A percentile compares a stretch with the other conserved stretches of the same genome.
phyloP scores from a whole-genome alignment of 2,888 invertebrate genomes.

The Pandemis heparana region DNA sequence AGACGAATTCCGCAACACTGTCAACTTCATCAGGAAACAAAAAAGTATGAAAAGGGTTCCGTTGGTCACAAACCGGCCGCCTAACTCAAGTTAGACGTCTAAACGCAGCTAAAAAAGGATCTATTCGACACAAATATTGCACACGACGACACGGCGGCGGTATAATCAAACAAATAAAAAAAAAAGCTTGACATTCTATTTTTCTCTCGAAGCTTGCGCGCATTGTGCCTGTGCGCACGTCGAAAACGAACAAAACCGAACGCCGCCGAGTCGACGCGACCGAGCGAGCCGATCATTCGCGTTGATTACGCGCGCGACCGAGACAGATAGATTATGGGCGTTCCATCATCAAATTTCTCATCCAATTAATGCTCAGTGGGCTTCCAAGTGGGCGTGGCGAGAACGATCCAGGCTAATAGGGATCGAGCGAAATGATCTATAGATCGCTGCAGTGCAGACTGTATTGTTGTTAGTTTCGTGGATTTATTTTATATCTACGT shows the following conservation, averaged over 20 bases:
- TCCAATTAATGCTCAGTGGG: slow-evolving; percentile 85
- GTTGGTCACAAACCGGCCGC: slow-evolving; percentile 58
- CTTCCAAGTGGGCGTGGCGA: slow-evolving; percentile 79
- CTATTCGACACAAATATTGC: slow-evolving; percentile 82
- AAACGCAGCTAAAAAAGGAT: slow-evolving; percentile 67
- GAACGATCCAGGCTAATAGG: slow-evolving; percentile 78
- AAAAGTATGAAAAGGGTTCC: slow-evolving; percentile 51
- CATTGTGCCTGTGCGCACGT: slow-evolving; percentile 73
- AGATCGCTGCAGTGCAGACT: slow-evolving; percentile 74
- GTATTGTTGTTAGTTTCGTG: slow-evolving; percentile 82
- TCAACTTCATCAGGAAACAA: slow-evolving; percentile 58
- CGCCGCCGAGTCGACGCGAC: slow-evolving; percentile 56
- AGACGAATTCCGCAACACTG: slow-evolving; percentile 59
- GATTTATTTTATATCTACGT: slow-evolving; percentile 78
- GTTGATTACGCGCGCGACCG: slow-evolving; percentile 48
- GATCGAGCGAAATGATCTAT: slow-evolving; percentile 84
- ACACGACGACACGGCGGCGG: slow-evolving; percentile 68
- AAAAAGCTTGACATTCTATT: slow-evolving; percentile 76
- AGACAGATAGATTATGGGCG: slow-evolving; percentile 69
- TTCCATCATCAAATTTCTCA: slow-evolving; percentile 72
- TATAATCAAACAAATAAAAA: slow-evolving; percentile 63
- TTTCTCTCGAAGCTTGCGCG: slow-evolving; percentile 78
- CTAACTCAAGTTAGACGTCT: slow-evolving; percentile 73
- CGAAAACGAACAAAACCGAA: slow-evolving; percentile 72
- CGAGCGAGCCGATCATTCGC: slow-evolving; percentile 54